These are phyloP conservation scores for Drosophila repletoides DNA, from an alignment of 1,140 invertebrate genomes.

Conservation along the genomic window DNA sequence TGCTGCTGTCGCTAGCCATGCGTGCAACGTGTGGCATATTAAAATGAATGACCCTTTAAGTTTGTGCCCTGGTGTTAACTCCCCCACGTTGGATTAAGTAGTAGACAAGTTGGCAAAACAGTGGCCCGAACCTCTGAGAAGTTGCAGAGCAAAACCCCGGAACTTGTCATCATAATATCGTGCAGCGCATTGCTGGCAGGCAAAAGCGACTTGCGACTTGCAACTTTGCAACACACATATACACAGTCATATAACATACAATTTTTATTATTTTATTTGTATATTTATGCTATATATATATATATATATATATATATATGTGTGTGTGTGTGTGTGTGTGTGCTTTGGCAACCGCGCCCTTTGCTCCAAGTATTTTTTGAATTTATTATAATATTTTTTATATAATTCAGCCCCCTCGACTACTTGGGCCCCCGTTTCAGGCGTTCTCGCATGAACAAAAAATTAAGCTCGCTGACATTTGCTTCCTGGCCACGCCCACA, in stretches of 20 bases:
- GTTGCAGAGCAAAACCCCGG: neutral
- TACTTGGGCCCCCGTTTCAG: slow-evolving; percentile 19
- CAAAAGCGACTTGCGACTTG: slow-evolving; percentile 32
- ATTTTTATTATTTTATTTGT: neutral
- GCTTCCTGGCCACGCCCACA: slow-evolving; percentile 41
- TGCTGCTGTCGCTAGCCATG: slow-evolving; percentile 16
- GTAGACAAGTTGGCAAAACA: slow-evolving; percentile 73
- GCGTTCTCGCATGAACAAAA: slow-evolving; percentile 27
- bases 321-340: slow-evolving; percentile 22
- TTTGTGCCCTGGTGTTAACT: slow-evolving; percentile 32
- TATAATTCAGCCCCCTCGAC: slow-evolving; percentile 41
- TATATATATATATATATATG: neutral
- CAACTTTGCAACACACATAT: slow-evolving; percentile 6
- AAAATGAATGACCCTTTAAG: slow-evolving; percentile 70
- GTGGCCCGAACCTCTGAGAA: neutral
- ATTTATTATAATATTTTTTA: slow-evolving; percentile 69
- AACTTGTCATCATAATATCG: slow-evolving; percentile 30
- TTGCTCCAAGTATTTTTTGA: slow-evolving; percentile 22
- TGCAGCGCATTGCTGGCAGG: neutral
- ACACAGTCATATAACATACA: slow-evolving; percentile 10
- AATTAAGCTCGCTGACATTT: slow-evolving; percentile 47
- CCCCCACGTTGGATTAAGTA: slow-evolving; percentile 64
- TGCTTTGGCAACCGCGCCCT: slow-evolving; percentile 17
- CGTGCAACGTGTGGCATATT: slow-evolving; percentile 64
- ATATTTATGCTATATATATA: too few relatives aligned